phyloP scores from a whole-genome alignment of 2,113 vertebrate genomes.

The Alosa alosa region DNA sequence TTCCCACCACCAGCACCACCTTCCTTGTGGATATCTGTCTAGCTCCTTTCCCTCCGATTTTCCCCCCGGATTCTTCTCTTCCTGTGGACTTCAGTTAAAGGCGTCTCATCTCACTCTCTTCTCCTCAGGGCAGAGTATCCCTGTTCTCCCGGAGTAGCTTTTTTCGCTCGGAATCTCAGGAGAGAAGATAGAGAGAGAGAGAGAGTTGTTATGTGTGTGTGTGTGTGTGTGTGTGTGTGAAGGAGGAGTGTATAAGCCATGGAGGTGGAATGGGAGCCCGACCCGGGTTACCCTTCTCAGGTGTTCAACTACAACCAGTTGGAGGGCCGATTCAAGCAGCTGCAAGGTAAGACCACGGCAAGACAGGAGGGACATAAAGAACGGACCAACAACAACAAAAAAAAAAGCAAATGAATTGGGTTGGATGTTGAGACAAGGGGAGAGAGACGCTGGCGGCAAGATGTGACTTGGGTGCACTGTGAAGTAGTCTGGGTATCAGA shows the following conservation, averaged over 20 bases:
- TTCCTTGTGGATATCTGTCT: constrained; percentile 16
- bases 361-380: neutral
- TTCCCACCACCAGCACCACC: neutral
- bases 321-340: constrained; percentile 93
- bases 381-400: neutral
- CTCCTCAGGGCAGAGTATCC: neutral
- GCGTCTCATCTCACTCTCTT: neutral
- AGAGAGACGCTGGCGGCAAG: neutral
- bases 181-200: neutral
- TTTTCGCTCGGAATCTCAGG: neutral
- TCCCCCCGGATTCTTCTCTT: constrained; percentile 11
- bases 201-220: neutral
- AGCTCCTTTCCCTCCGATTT: constrained; percentile 23
- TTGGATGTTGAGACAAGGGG: neutral
- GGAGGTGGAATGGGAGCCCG: constrained; percentile 82
- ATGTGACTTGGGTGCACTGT: neutral
- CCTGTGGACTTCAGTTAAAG: constrained; percentile 1
- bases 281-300: constrained; percentile 74
- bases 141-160: neutral
- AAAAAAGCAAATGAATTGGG: neutral
- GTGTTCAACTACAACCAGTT: constrained; percentile 85
- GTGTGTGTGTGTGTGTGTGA: neutral
- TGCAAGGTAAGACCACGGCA: constrained; percentile 84
- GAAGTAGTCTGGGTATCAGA: neutral
- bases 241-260: constrained; percentile 60